phyloP scores from a whole-genome alignment of 2,888 invertebrate species.

The Lasioglossum villosulum region DNA sequence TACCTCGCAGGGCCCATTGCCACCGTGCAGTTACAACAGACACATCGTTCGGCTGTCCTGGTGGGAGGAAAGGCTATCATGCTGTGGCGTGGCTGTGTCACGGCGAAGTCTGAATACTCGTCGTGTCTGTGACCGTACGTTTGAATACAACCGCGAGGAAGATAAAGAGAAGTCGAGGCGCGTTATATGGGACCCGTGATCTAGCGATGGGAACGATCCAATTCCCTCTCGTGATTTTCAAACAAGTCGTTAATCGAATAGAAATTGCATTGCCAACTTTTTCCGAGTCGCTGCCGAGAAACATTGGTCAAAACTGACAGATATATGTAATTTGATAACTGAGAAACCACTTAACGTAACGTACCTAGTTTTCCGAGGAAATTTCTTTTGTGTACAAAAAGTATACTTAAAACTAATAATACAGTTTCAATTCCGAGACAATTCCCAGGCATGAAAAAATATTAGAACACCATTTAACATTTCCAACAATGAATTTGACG shows the following conservation, averaged over 20 bases:
- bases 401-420: too few species aligned
- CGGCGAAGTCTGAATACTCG: constrained; percentile 43
- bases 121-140: constrained; percentile 4
- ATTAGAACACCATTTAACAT: too few species aligned
- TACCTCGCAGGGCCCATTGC: constrained; percentile 3
- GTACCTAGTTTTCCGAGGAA: too few species aligned
- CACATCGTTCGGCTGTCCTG: constrained; percentile 19
- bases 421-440: too few species aligned
- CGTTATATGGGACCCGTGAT: constrained; percentile 18
- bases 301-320: too few species aligned
- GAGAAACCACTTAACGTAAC: too few species aligned
- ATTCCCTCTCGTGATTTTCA: neutral
- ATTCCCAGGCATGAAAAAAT: too few species aligned
- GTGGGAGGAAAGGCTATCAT: constrained; percentile 18
- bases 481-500: too few species aligned
- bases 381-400: too few species aligned
- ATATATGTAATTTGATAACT: too few species aligned
- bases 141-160: neutral
- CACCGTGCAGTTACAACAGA: constrained; percentile 18
- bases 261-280: too few species aligned
- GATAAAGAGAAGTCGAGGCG: constrained; percentile 22
- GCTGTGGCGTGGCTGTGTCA: constrained; percentile 35
- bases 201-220: constrained; percentile 1
- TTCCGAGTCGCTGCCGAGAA: too few species aligned
- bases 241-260: neutral